Evolutionary conservation across 2,888 invertebrate species (phyloP).

Genomic region (Adineta ricciae): DNA sequence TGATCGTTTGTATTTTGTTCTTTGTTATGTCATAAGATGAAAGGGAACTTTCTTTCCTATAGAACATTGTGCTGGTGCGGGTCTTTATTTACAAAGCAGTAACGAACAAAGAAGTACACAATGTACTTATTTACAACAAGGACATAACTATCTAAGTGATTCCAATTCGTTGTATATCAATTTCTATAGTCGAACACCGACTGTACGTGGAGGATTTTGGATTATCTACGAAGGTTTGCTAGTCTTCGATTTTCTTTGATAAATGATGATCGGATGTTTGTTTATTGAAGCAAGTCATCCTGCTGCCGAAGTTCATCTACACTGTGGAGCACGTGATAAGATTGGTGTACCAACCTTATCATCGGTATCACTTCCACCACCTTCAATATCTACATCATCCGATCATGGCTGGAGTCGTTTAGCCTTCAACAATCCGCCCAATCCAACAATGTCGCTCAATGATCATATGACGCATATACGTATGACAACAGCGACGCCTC

Average conservation of each 20-base stretch:
- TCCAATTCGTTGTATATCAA: constrained; percentile 28
- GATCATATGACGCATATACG: neutral
- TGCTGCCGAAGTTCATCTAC: neutral
- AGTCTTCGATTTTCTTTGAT: neutral
- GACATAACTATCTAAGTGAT: constrained; percentile 33
- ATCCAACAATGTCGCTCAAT: neutral
- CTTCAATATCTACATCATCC: neutral
- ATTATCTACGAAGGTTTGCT: constrained; percentile 32
- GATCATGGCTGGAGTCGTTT: constrained; percentile 6
- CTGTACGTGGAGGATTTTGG: constrained; percentile 33
- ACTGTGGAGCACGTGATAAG: neutral
- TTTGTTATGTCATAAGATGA: no score
- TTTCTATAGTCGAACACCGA: constrained; percentile 27
- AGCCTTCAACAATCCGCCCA: neutral
- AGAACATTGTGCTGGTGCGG: constrained; percentile 24
- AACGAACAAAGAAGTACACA: constrained; percentile 28
- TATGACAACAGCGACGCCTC: neutral
- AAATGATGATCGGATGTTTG: neutral
- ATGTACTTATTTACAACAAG: constrained; percentile 34
- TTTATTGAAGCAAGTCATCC: neutral
- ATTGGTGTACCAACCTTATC: neutral
- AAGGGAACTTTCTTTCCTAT: neutral
- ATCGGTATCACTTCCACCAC: neutral
- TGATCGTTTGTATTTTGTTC: constrained; percentile 12
- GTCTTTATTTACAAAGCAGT: constrained; percentile 29